Conservation (phyloP, 2,113 vertebrate species). For the Cavia aperea region DNA sequence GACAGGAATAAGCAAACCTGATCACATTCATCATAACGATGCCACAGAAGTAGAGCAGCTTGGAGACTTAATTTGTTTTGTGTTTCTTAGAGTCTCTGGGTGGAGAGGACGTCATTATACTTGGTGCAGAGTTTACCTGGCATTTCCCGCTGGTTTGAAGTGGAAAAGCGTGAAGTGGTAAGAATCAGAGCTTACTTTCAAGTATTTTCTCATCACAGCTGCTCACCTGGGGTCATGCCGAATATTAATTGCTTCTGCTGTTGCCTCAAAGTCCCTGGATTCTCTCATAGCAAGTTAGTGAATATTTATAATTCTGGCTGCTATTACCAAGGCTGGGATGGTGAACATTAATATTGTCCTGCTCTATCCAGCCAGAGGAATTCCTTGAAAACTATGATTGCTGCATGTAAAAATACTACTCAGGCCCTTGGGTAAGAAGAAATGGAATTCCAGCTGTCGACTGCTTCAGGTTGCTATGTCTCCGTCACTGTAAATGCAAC, state of each 20-base stretch:
- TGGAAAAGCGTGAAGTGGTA: slow-evolving; percentile 97
- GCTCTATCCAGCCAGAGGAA: neutral
- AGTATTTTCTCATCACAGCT: neutral
- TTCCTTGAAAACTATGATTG: neutral
- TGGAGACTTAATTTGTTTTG: slow-evolving; percentile 13
- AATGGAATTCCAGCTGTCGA: neutral
- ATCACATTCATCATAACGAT: neutral
- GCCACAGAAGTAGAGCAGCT: neutral
- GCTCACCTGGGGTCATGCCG: neutral
- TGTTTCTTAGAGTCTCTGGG: slow-evolving; percentile 91
- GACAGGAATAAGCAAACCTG: neutral
- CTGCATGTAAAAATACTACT: neutral
- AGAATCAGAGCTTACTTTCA: slow-evolving; percentile 68
- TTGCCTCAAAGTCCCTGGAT: neutral
- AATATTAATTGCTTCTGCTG: neutral
- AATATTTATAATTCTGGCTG: neutral
- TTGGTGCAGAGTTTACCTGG: slow-evolving; percentile 98
- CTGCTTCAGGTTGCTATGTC: neutral
- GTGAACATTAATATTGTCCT: neutral
- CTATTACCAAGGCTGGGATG: neutral
- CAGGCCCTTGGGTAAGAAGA: neutral
- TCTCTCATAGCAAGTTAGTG: neutral
- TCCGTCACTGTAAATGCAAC: neutral
- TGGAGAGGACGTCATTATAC: slow-evolving; percentile 94
- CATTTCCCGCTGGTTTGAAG: slow-evolving; percentile 99